Conservation (phyloP, 1,140 invertebrate species). For the Cherax destructor region DNA sequence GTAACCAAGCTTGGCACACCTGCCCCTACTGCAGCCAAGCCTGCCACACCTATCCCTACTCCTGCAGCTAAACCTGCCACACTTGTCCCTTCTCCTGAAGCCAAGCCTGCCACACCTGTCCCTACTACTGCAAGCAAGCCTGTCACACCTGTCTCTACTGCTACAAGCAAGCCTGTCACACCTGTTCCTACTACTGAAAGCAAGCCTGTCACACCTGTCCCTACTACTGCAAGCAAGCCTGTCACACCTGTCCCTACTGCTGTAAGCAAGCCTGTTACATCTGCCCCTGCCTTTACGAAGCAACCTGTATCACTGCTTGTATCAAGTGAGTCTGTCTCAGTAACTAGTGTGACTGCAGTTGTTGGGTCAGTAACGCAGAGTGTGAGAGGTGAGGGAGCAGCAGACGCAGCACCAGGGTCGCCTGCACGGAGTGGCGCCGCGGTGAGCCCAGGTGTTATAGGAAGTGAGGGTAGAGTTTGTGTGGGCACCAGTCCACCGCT, state of each 20-base stretch:
- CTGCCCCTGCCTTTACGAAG: neutral
- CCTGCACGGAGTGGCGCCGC: neutral
- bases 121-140: neutral
- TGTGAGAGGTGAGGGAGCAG: neutral
- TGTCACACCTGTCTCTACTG: neutral
- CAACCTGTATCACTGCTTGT: neutral
- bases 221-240: neutral
- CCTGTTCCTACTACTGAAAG: neutral
- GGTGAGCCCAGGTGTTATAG: neutral
- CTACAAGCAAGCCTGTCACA: no score
- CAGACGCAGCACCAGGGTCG: neutral
- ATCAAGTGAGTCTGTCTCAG: neutral
- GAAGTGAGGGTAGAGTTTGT: neutral
- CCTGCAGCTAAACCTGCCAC: no score
- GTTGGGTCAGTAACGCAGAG: neutral
- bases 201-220: neutral
- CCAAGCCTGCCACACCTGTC: neutral
- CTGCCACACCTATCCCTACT: neutral
- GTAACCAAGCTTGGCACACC: conserved; percentile 6
- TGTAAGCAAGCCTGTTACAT: neutral
- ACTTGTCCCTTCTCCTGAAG: no score
- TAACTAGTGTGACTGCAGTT: neutral
- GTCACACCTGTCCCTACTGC: neutral
- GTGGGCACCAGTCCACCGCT: neutral
- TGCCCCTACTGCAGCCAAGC: neutral